Evolutionary conservation across 2,797 vertebrate genomes (phyloP).

Genomic region (Muraenolepis orangiensis): DNA sequence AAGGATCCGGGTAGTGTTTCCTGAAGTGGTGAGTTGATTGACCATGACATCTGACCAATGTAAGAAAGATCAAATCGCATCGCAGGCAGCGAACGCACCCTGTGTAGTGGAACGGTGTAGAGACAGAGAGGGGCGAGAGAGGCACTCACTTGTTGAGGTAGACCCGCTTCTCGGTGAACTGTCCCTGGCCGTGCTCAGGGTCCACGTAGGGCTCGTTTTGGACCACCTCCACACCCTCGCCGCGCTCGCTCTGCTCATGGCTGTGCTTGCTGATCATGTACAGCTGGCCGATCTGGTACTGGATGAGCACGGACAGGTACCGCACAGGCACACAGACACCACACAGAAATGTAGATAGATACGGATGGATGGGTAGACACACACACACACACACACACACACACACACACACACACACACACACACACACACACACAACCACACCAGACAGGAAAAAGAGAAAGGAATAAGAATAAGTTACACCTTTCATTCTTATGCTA

Average conservation of each 20-base stretch:
- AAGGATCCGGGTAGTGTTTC: too few relatives aligned
- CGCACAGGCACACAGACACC: too few relatives aligned
- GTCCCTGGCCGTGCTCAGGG: conserved; percentile 88
- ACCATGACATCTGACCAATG: too few relatives aligned
- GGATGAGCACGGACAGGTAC: conserved; percentile 27
- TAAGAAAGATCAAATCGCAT: too few relatives aligned
- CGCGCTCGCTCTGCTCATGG: conserved; percentile 94
- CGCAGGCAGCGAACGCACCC: too few relatives aligned
- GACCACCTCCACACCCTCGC: conserved; percentile 96
- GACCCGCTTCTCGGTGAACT: conserved; percentile 95
- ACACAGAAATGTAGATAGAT: too few relatives aligned
- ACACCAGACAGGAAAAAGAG: not conserved
- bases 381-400: conserved; percentile 5
- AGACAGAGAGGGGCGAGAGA: not conserved
- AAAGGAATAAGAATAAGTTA: not conserved
- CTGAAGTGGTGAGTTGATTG: too few relatives aligned
- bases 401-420: not conserved
- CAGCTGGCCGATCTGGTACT: conserved; percentile 97
- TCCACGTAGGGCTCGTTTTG: conserved; percentile 94
- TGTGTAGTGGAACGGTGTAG: too few relatives aligned
- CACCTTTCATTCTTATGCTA: not conserved
- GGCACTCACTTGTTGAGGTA: conserved; percentile 91
- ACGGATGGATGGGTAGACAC: conserved; percentile 15
- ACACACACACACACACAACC: not conserved
- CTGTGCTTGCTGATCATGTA: conserved; percentile 99